Evolutionary conservation across 2,797 vertebrate genomes (phyloP).

Genomic region (Peromyscus nudipes): DNA sequence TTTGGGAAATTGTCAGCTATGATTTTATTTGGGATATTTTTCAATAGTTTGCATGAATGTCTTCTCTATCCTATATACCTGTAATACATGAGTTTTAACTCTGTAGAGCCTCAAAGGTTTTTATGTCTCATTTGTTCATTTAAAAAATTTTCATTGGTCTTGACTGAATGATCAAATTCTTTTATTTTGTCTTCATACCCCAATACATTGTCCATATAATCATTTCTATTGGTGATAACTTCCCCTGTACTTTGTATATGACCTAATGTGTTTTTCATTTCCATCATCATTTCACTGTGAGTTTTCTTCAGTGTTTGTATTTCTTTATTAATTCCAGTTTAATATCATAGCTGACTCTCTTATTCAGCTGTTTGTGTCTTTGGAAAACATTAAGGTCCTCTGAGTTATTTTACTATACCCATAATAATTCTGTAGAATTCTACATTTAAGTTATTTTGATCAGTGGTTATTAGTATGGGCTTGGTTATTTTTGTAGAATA

Average conservation of each 20-base stretch:
- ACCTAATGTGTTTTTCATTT: not conserved
- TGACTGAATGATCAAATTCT: not conserved
- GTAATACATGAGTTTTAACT: not conserved
- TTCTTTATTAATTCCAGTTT: not conserved
- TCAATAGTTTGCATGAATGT: not conserved
- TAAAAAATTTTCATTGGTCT: not conserved
- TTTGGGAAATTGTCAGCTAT: not conserved
- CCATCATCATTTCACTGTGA: not conserved
- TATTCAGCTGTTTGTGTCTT: not conserved
- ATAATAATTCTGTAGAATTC: not conserved
- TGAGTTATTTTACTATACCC: not conserved
- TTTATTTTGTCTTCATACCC: not conserved
- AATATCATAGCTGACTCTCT: too few relatives aligned
- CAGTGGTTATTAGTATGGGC: not conserved
- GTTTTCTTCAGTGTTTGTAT: not conserved
- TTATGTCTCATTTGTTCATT: not conserved
- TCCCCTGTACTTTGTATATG: not conserved
- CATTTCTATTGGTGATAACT: not conserved
- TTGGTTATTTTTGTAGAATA: not conserved
- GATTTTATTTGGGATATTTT: not conserved
- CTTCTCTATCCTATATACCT: not conserved
- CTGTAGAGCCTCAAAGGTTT: too few relatives aligned
- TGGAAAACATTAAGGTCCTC: not conserved
- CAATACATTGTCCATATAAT: not conserved
- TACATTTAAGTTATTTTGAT: not conserved